phyloP scores from a whole-genome alignment of 2,113 vertebrate species.

The human (Homo sapiens) region DNA sequence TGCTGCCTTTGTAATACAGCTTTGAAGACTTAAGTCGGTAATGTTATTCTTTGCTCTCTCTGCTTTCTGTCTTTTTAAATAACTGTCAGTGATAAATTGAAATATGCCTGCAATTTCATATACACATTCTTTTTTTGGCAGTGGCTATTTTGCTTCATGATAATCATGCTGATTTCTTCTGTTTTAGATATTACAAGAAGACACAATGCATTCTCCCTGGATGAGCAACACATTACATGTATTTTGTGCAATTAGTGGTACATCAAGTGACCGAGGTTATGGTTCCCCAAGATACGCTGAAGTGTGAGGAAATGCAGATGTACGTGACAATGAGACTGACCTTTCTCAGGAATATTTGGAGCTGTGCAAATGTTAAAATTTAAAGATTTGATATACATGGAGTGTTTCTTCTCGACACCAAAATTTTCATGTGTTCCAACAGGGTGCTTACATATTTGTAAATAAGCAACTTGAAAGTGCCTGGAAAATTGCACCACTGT shows the following conservation, averaged over 20 bases:
- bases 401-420: background rate
- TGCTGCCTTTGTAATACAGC: slow-evolving; percentile 87
- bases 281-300: slow-evolving; percentile 81
- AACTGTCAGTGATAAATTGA: slow-evolving; percentile 62
- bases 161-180: slow-evolving; percentile 63
- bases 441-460: slow-evolving; percentile 83
- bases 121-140: slow-evolving; percentile 43
- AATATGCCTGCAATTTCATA: slow-evolving; percentile 45
- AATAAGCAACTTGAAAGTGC: slow-evolving; percentile 85
- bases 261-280: slow-evolving; percentile 87
- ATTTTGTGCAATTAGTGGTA: slow-evolving; percentile 97
- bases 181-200: slow-evolving; percentile 93
- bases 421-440: slow-evolving; percentile 80
- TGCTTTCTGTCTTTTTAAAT: slow-evolving; percentile 73
- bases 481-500: slow-evolving; percentile 84
- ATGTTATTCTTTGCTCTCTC: slow-evolving; percentile 72
- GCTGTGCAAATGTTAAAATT: slow-evolving; percentile 68
- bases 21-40: slow-evolving; percentile 87
- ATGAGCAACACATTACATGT: slow-evolving; percentile 95
- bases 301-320: slow-evolving; percentile 63
- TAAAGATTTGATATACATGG: slow-evolving; percentile 31
- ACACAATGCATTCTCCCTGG: slow-evolving; percentile 90
- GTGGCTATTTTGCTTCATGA: background rate
- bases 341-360: slow-evolving; percentile 86
- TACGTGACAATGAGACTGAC: slow-evolving; percentile 53